Evolutionary conservation across 2,888 invertebrate genomes (phyloP).

Genomic region (Machimus rusticus): DNA sequence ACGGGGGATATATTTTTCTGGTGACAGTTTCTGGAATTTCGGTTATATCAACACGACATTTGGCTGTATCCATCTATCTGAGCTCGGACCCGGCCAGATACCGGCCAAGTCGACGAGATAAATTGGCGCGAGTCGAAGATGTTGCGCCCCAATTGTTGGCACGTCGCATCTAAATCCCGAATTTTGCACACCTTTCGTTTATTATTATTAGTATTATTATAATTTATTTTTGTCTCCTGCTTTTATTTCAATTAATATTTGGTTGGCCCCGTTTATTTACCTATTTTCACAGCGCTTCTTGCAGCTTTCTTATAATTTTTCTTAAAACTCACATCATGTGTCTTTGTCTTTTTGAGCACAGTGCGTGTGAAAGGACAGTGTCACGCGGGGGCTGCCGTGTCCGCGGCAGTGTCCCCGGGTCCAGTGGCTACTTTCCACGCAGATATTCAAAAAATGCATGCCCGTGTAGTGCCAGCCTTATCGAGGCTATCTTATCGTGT

Average conservation of each 20-base stretch:
- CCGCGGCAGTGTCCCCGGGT: neutral
- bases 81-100: neutral
- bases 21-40: constrained; percentile 53
- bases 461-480: constrained; percentile 45
- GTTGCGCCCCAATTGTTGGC: neutral
- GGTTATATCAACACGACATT: constrained; percentile 41
- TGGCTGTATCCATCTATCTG: constrained; percentile 41
- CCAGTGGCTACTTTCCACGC: constrained; percentile 39
- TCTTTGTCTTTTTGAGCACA: constrained; percentile 57
- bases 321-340: constrained; percentile 59
- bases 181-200: constrained; percentile 19
- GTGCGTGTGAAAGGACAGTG: constrained; percentile 10
- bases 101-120: neutral
- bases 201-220: neutral
- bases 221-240: neutral
- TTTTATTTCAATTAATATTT: neutral
- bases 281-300: neutral
- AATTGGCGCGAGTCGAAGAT: neutral
- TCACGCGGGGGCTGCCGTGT: neutral
- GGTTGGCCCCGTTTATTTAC: neutral
- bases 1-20: constrained; percentile 52
- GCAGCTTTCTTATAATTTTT: constrained; percentile 5
- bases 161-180: constrained; percentile 21
- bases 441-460: constrained; percentile 38
- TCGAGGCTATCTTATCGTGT: constrained; percentile 44